Base-by-base conservation (phyloP, 2,113 vertebrate species). In the Thamnaconus septentrionalis region DNA sequence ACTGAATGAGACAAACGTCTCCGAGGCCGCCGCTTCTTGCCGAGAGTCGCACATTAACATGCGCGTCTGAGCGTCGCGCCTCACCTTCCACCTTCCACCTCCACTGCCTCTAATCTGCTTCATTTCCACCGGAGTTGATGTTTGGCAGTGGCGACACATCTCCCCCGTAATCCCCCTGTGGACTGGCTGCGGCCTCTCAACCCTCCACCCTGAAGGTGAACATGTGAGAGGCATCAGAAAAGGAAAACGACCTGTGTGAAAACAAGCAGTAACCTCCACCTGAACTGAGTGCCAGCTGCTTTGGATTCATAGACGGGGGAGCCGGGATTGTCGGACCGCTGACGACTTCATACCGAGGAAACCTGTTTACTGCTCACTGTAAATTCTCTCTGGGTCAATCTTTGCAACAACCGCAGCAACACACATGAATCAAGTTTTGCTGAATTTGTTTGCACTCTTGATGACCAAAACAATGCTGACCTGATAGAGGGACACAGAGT, bases 211-310 rank as follows among this genome's bases (percentile, higher is more conserved):
- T 71, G 75, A 81, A 83, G 82, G 74, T 87, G 75, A 79, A 55
- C 69, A 54, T 80, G 80, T 81, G 83, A 87, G 61, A 66, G 55
- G 70, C 80, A 76, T 76, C 75, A 58, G 78, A 78, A 68, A 86
- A 78, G 76, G 48, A 83, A 76, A 81, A 73, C 58, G 61, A 74
- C 74, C 69, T 40, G 53, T 6, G 3, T 48, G 41, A 59, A 67
- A 74, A 62, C 51, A 45, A 2, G 46, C 43, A 65, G 60, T 73
- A 55, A 79, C 59, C 64, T 66, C 58, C 55, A 61, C 59, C 53
- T 45, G 53, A 72, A 57, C 31, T 31, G 8, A 40, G 18, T 31
- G 18, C 18, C 18, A 31, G 18, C 18, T 31, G 18, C 18, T 31
- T 31, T 31, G 18, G 18, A 31, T 31, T 31, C 18, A 31, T 2